Percentiles rank a stretch among this genome's conserved stretches.
These are phyloP conservation scores for Alloscopus bannaensis DNA, from an alignment of 2,888 invertebrate species.

Conservation along the genomic window DNA sequence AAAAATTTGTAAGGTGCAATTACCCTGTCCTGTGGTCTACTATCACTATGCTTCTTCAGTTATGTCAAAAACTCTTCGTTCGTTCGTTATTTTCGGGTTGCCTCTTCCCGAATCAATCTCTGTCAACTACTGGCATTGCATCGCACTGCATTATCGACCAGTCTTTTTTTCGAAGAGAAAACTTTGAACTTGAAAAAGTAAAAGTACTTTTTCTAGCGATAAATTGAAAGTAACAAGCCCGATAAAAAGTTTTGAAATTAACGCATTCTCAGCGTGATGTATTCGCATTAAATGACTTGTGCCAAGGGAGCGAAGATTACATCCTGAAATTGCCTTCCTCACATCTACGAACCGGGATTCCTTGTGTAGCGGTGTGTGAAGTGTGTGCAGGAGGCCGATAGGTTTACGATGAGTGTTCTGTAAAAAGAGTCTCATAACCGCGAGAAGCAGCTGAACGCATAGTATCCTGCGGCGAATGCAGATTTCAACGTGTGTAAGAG, in stretches of 20 bases:
- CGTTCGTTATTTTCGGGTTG: neutral
- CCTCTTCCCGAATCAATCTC: constrained; percentile 42
- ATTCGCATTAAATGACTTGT: constrained; percentile 37
- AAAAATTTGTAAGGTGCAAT: too few species aligned
- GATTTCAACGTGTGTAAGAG: neutral
- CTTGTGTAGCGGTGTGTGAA: neutral
- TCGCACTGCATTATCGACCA: neutral
- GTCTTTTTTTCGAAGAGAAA: neutral
- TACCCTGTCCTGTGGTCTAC: neutral
- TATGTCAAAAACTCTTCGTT: too few species aligned
- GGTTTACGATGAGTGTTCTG: too few species aligned
- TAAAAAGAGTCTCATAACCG: too few species aligned
- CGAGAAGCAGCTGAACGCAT: neutral
- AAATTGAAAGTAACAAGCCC: constrained; percentile 21
- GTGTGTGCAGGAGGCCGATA: too few species aligned
- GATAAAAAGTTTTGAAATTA: constrained; percentile 47
- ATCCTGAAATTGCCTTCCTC: neutral
- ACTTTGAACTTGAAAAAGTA: constrained; percentile 4
- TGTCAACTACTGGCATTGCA: constrained; percentile 39
- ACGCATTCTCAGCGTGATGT: constrained; percentile 31
- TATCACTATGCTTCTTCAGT: neutral
- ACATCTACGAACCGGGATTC: neutral
- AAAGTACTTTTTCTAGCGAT: neutral
- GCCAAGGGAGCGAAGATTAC: neutral
- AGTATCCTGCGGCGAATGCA: neutral